Percentiles rank a stretch among this genome's conserved stretches.
These are phyloP conservation scores for Polylopha cassiicola DNA, from an alignment of 2,888 invertebrate species.

Conservation along the genomic window DNA sequence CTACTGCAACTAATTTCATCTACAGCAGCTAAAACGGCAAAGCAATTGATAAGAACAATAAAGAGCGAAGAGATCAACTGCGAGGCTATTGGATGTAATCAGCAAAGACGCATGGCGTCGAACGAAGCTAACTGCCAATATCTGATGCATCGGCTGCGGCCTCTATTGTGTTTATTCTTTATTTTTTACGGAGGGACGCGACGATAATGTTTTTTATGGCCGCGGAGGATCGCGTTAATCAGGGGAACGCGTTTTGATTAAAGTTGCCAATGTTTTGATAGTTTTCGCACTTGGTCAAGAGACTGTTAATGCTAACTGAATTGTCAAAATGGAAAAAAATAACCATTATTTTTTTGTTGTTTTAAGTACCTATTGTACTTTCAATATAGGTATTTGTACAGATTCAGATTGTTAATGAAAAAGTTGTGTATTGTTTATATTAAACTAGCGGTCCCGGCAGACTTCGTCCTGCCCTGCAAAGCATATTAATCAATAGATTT, in stretches of 20 bases:
- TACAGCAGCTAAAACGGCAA: constrained; percentile 37
- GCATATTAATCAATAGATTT: too few relatives aligned
- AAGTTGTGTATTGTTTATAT: too few relatives aligned
- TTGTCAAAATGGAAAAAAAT: too few relatives aligned
- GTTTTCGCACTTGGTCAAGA: constrained; percentile 20
- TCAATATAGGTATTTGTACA: too few relatives aligned
- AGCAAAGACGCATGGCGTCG: constrained; percentile 58
- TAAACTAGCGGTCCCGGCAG: too few relatives aligned
- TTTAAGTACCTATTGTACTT: too few relatives aligned
- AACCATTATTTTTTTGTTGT: too few relatives aligned
- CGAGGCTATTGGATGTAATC: constrained; percentile 53
- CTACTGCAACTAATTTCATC: constrained; percentile 13
- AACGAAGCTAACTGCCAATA: constrained; percentile 72
- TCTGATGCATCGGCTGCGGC: constrained; percentile 63
- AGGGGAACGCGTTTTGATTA: constrained; percentile 71
- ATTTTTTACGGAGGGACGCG: constrained; percentile 71
- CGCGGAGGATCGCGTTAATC: constrained; percentile 67
- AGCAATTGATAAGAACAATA: constrained; percentile 59
- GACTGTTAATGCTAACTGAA: too few relatives aligned
- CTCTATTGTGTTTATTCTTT: constrained; percentile 73
- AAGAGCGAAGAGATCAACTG: constrained; percentile 32
- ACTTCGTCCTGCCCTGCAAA: too few relatives aligned
- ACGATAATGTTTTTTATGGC: constrained; percentile 77
- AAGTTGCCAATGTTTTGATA: constrained; percentile 55
- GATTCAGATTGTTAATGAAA: too few relatives aligned